Percentiles rank a stretch among this genome's conserved stretches.
phyloP scores from a whole-genome alignment of 2,113 vertebrate genomes.

The Neoarius graeffei region DNA sequence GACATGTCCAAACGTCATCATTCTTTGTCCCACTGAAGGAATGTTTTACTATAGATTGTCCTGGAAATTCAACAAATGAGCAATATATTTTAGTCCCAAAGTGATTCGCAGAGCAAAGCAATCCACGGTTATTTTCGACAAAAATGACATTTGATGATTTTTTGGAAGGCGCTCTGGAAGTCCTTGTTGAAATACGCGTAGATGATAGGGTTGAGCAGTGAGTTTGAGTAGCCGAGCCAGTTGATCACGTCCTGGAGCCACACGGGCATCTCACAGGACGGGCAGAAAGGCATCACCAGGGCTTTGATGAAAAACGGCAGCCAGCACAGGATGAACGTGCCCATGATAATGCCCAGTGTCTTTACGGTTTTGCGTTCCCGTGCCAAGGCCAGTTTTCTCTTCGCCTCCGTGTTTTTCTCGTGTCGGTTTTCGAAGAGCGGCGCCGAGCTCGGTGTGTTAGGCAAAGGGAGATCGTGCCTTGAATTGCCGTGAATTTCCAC shows the following conservation, averaged over 20 bases:
- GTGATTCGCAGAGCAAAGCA: neutral
- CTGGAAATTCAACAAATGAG: neutral
- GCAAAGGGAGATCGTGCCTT: constrained; percentile 82
- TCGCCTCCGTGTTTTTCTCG: constrained; percentile 85
- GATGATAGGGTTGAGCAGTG: constrained; percentile 95
- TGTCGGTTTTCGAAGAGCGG: constrained; percentile 78
- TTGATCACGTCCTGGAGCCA: constrained; percentile 89
- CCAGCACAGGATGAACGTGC: constrained; percentile 97
- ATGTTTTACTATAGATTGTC: neutral
- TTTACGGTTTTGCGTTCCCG: constrained; percentile 96
- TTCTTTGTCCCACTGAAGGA: constrained; percentile 21
- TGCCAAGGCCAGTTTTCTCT: constrained; percentile 88
- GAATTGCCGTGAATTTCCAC: constrained; percentile 83
- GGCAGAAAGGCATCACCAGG: constrained; percentile 90
- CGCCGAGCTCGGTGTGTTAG: constrained; percentile 69
- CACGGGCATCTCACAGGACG: constrained; percentile 85
- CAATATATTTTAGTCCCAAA: neutral
- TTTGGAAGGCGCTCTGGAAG: constrained; percentile 96
- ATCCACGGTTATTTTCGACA: constrained; percentile 75
- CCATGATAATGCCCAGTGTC: constrained; percentile 97
- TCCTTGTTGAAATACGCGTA: constrained; percentile 99
- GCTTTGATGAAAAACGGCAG: constrained; percentile 96
- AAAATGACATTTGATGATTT: constrained; percentile 94
- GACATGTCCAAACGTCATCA: constrained; percentile 13
- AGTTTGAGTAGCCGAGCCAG: constrained; percentile 98